These are phyloP conservation scores for Acanthosepion esculentum DNA, from an alignment of 2,888 invertebrate species.

Conservation along the genomic window DNA sequence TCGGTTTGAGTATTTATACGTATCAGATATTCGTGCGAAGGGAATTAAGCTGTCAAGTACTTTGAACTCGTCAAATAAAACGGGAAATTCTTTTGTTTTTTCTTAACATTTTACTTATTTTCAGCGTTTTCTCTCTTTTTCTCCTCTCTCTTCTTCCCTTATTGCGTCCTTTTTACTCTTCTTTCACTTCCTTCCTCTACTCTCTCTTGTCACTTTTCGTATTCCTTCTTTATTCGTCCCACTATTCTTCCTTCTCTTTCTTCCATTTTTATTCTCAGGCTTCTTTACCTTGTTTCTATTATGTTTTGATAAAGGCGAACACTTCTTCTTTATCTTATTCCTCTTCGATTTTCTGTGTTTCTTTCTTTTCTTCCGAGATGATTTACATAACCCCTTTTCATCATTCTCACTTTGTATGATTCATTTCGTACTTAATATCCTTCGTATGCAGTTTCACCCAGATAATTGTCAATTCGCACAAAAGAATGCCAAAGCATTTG, in stretches of 20 bases:
- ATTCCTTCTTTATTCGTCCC: neutral
- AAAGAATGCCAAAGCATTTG: no score
- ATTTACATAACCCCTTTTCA: no score
- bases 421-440: no score
- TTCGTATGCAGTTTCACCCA: no score
- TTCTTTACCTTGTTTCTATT: neutral
- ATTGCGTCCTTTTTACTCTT: neutral
- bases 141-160: neutral
- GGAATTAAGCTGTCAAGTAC: neutral
- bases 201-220: neutral
- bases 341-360: no score
- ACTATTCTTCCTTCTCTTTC: neutral
- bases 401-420: no score
- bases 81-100: neutral
- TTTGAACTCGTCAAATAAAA: conserved; percentile 33
- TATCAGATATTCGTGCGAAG: neutral
- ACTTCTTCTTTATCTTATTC: no score
- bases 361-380: no score
- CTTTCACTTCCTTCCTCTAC: neutral
- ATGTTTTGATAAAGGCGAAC: no score
- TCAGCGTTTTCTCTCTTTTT: neutral
- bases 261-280: neutral
- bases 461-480: no score
- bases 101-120: neutral
- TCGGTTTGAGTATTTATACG: neutral